A percentile compares a stretch with the other conserved stretches of the same genome.
These are phyloP conservation scores for Drosophila barbarae DNA, from an alignment of 2,888 invertebrate species.

Conservation along the genomic window DNA sequence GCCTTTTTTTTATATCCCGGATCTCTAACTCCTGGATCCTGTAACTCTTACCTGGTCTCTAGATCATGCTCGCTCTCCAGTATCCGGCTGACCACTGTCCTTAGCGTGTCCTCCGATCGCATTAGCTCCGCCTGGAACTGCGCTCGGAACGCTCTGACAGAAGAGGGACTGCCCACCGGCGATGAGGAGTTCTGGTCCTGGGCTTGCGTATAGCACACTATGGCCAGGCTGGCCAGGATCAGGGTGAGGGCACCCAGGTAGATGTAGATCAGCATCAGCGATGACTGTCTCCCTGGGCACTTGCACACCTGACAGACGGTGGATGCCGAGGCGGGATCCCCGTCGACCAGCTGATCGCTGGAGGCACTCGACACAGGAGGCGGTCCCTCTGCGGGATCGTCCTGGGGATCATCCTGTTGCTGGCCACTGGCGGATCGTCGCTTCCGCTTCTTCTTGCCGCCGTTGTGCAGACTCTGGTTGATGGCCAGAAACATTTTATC, in stretches of 20 bases:
- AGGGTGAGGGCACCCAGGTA: conserved; percentile 73
- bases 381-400: conserved; percentile 9
- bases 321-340: background rate
- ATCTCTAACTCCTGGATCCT: background rate
- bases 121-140: conserved; percentile 70
- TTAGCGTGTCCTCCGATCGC: conserved; percentile 69
- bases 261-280: conserved; percentile 65
- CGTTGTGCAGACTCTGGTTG: conserved; percentile 70
- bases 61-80: conserved; percentile 52
- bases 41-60: conserved; percentile 28
- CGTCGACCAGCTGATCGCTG: conserved; percentile 49
- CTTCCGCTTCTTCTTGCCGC: conserved; percentile 45
- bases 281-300: conserved; percentile 28
- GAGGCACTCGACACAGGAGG: conserved; percentile 43
- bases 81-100: conserved; percentile 61
- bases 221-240: conserved; percentile 71
- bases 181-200: conserved; percentile 40
- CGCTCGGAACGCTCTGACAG: conserved; percentile 49
- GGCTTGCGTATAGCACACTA: conserved; percentile 73
- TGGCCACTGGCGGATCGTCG: conserved; percentile 20
- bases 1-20: background rate
- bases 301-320: conserved; percentile 9
- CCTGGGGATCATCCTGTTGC: conserved; percentile 28
- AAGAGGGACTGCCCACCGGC: conserved; percentile 5
- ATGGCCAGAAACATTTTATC: conserved; percentile 72